Evolutionary conservation across 2,113 vertebrate genomes (phyloP).

Genomic region (Epinephelus cyanopodus): DNA sequence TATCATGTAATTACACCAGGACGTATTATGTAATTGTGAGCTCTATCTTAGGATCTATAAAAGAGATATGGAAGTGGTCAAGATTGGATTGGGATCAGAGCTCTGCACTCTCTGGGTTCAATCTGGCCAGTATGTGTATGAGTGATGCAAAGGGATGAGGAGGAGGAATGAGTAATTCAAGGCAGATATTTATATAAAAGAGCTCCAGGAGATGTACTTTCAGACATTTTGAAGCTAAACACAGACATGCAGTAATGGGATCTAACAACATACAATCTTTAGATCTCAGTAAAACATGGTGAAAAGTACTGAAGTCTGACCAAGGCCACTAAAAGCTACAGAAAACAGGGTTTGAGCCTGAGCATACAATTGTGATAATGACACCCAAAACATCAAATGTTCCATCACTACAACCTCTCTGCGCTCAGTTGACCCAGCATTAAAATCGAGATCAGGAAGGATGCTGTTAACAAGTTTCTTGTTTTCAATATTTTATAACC

Average conservation of each 20-base stretch:
- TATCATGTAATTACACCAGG: background rate
- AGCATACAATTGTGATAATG: background rate
- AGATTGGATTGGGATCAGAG: background rate
- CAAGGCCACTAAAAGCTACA: background rate
- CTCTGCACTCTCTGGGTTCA: background rate
- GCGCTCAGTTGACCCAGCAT: too few species aligned
- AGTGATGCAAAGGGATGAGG: background rate
- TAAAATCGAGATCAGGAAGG: too few species aligned
- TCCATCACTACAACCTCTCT: too few species aligned
- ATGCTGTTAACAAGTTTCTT: too few species aligned
- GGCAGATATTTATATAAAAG: constrained; percentile 3
- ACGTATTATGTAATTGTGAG: background rate
- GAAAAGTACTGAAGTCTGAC: background rate
- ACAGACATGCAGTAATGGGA: background rate
- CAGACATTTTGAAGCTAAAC: background rate
- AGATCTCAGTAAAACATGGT: background rate
- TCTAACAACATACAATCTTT: background rate
- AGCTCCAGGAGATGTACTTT: background rate
- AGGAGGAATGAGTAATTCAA: background rate
- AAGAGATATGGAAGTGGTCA: constrained; percentile 1
- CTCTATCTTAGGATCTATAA: background rate
- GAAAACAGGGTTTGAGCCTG: background rate
- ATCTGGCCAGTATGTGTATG: background rate
- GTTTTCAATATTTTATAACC: too few species aligned
- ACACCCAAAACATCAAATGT: background rate